Percentiles rank a stretch among this genome's conserved stretches.
These are phyloP conservation scores for Syrista parreyssii DNA, from an alignment of 2,888 invertebrate genomes.

Conservation along the genomic window DNA sequence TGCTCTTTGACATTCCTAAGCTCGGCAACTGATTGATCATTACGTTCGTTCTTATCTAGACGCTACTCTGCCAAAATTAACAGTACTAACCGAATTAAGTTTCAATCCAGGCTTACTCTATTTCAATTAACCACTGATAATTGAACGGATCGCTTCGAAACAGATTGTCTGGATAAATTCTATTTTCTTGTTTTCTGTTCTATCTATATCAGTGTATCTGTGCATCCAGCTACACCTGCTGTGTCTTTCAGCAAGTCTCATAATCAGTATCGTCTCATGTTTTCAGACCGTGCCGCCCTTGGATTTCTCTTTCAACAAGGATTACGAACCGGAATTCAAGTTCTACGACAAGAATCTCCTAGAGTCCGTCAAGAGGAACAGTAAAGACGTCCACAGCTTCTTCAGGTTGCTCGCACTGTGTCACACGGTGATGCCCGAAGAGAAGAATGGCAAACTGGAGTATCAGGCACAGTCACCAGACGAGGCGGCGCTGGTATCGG, in stretches of 20 bases:
- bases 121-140: background rate
- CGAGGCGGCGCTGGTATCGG: slow-evolving; percentile 96
- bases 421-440: slow-evolving; percentile 99
- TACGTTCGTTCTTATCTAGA: background rate
- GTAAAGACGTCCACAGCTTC: slow-evolving; percentile 84
- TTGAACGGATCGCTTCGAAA: background rate
- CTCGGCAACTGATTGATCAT: background rate
- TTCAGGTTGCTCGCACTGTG: slow-evolving; percentile 94
- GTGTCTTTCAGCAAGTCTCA: background rate
- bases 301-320: slow-evolving; percentile 95
- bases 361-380: slow-evolving; percentile 82
- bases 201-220: background rate
- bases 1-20: background rate
- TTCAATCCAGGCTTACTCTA: background rate
- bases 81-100: background rate
- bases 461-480: slow-evolving; percentile 99
- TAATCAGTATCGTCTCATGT: background rate
- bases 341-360: slow-evolving; percentile 92
- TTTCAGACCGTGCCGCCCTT: slow-evolving; percentile 80
- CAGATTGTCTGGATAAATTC: background rate
- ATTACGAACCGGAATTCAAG: slow-evolving; percentile 91
- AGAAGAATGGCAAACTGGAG: slow-evolving; percentile 82
- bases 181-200: background rate
- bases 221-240: background rate
- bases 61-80: background rate